These are phyloP conservation scores for Macrochelys suwanniensis DNA, from an alignment of 2,797 vertebrate genomes.

Conservation along the genomic window DNA sequence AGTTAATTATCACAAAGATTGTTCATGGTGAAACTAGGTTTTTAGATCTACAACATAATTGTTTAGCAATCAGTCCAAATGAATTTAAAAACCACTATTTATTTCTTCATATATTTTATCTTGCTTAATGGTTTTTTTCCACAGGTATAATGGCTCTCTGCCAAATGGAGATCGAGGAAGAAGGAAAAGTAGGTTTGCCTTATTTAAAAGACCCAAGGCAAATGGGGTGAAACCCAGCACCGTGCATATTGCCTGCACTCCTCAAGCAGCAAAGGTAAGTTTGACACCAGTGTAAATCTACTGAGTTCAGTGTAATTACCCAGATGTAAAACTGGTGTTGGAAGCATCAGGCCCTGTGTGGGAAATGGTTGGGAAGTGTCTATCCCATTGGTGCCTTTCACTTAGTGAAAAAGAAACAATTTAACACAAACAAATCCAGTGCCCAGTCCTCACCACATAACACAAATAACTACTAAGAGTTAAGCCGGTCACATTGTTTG, in stretches of 20 bases:
- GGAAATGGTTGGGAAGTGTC: not conserved
- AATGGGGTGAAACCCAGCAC: constrained; percentile 99
- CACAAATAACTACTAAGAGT: not conserved
- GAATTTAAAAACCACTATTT: not conserved
- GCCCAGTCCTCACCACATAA: accelerated
- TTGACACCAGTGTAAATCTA: not conserved
- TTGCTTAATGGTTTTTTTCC: constrained; percentile 30
- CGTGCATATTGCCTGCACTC: constrained; percentile 96
- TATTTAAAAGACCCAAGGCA: constrained; percentile 96
- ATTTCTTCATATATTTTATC: not conserved
- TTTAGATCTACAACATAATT: not conserved
- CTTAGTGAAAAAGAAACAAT: not conserved
- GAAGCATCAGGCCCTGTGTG: not conserved
- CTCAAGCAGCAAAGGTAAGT: constrained; percentile 97
- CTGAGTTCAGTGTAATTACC: not conserved
- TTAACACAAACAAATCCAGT: not conserved
- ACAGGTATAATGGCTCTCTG: constrained; percentile 99
- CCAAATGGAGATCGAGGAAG: constrained; percentile 97
- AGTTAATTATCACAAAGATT: not conserved
- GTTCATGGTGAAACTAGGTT: not conserved
- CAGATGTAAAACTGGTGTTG: not conserved
- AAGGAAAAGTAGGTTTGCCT: constrained; percentile 97
- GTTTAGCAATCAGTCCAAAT: not conserved
- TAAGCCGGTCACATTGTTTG: not conserved
- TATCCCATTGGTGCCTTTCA: not conserved